These are phyloP conservation scores for Eptatretus atami DNA, from an alignment of 2,797 vertebrate genomes.

Conservation along the genomic window DNA sequence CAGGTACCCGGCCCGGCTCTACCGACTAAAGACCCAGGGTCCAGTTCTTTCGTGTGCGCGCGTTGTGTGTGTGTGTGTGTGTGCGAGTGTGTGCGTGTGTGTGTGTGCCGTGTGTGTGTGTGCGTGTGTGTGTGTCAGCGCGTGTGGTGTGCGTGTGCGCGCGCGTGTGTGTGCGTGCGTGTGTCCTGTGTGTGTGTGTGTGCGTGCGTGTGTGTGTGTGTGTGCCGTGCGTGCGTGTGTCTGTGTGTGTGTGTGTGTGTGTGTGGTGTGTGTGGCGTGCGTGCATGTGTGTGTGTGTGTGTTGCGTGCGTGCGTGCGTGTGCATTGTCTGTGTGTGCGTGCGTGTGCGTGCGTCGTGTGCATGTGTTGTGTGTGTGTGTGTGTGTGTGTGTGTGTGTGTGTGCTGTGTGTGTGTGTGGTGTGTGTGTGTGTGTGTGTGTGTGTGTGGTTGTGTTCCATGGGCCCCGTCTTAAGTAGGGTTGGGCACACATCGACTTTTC, in stretches of 20 bases:
- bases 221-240: not conserved
- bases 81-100: not conserved
- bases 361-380: not conserved
- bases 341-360: not conserved
- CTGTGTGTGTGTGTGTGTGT: not conserved
- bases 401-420: not conserved
- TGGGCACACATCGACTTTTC: too few relatives aligned
- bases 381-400: conserved; percentile 3
- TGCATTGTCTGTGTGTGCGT: too few relatives aligned
- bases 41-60: not conserved
- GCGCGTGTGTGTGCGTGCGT: not conserved
- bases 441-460: not conserved
- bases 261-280: not conserved
- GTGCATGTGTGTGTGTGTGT: not conserved
- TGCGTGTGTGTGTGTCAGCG: not conserved
- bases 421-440: not conserved
- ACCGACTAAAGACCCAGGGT: not conserved
- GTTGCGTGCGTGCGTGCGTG: not conserved
- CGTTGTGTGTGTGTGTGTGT: not conserved
- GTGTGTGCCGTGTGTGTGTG: conserved; percentile 2
- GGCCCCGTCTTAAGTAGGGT: not conserved
- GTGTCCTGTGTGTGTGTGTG: not conserved
- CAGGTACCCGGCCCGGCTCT: not conserved
- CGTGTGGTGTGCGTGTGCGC: too few relatives aligned
- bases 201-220: not conserved